Conservation (phyloP, 2,888 invertebrate species). For the Drosophila algonquin region DNA sequence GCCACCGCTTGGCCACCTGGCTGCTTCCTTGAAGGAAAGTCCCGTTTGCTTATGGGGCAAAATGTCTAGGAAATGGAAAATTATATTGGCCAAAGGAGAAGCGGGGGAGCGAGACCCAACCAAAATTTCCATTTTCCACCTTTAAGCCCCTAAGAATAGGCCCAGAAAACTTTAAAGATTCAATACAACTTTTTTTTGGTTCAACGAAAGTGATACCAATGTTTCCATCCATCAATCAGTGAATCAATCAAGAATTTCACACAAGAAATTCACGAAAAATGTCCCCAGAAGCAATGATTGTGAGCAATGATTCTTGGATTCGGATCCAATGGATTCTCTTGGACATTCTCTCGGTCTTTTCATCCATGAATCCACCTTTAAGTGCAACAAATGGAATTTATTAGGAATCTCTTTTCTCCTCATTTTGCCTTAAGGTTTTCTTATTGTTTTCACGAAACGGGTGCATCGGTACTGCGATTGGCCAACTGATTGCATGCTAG, state of each 20-base stretch:
- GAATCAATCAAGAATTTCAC: not conserved
- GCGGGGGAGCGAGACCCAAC: too few relatives aligned
- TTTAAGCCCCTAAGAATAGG: not conserved
- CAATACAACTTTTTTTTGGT: too few relatives aligned
- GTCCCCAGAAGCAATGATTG: not conserved
- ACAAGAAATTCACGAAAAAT: too few relatives aligned
- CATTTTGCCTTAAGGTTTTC: not conserved
- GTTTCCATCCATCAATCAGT: not conserved
- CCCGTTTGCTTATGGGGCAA: too few relatives aligned
- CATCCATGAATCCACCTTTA: not conserved
- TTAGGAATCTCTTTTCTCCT: too few relatives aligned
- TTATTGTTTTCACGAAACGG: too few relatives aligned
- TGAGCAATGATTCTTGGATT: too few relatives aligned
- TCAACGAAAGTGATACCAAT: not conserved
- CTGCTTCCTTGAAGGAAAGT: not conserved
- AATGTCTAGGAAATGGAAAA: not conserved
- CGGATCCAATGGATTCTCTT: too few relatives aligned
- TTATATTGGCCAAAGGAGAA: not conserved
- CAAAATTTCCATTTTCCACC: not conserved
- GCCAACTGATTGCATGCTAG: too few relatives aligned
- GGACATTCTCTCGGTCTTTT: too few relatives aligned
- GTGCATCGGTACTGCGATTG: too few relatives aligned
- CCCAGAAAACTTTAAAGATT: not conserved
- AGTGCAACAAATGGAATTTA: not conserved
- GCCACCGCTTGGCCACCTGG: too few relatives aligned